Base-by-base conservation (phyloP, 1,140 invertebrate genomes). In the Lepidurus arcticus region DNA sequence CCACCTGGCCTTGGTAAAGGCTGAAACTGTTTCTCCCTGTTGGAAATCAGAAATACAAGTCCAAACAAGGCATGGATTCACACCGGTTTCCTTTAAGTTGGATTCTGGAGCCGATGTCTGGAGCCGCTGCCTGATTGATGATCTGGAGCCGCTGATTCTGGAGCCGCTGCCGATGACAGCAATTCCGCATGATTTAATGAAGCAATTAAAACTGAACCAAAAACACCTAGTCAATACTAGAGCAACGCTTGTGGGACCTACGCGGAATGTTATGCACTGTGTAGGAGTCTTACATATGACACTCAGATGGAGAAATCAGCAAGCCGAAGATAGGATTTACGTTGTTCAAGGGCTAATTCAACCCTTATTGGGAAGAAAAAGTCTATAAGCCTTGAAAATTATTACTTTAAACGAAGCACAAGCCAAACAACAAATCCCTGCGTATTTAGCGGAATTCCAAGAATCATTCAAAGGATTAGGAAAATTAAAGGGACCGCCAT, bases 81-180 rank as follows among this genome's bases (percentile, higher is more conserved):
- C 45, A 47, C 9, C 45, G 45, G 45, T 47, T 47, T 47, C 45
- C 75, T 74, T 26, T 42, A 76, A 76, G 75, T 44, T 76, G n/a
- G 75, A 76, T 42, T 76, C 75, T 26, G 75, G 75, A 76, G 75
- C 75, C 7, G 26, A 26, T 26, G 26, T 42, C 75, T 26, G 75
- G 75, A 76, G 75, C 75, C 6, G 75, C 1, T n/a, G 75, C 5
- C 9, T n/a, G n/a, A n/a, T n/a, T n/a, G n/a, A n/a, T n/a, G n/a
- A n/a, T 76, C 75, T 26, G 75, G 75, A 76, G 75, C 75, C 7
- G 26, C 1, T 26, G n/a, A n/a, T n/a, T 76, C 75, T 26, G 75
- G 75, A 76, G 75, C 75, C 6, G 75, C 1, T n/a, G 75, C 5
- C 9, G n/a, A n/a, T n/a, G n/a, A 42, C 4, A 42, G 75, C 44